Conservation (phyloP, 2,797 vertebrate species). For the Centropyge bicolor region DNA sequence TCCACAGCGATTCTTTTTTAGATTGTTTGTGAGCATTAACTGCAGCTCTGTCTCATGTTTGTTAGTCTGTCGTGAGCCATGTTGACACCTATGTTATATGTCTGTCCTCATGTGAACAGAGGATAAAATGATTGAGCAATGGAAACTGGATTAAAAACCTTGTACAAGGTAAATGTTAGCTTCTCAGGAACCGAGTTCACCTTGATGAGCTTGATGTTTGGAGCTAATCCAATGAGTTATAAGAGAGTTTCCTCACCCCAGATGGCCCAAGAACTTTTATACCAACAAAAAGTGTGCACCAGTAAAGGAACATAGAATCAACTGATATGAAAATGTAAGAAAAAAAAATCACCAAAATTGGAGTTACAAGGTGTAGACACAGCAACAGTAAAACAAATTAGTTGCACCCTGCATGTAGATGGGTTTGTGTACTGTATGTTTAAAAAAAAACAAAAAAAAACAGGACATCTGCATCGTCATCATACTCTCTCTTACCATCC, state of each 20-base stretch:
- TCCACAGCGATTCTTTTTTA: slow-evolving; percentile 31
- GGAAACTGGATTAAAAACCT: slow-evolving; percentile 39
- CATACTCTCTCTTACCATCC: slow-evolving; percentile 46
- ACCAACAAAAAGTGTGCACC: slow-evolving; percentile 25
- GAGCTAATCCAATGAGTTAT: slow-evolving; percentile 29
- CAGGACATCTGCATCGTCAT: slow-evolving; percentile 17
- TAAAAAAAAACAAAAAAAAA: slow-evolving; percentile 1
- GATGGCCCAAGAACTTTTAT: slow-evolving; percentile 12
- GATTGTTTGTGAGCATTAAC: slow-evolving; percentile 27
- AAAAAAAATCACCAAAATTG: slow-evolving; percentile 11
- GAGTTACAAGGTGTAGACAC: slow-evolving; percentile 45
- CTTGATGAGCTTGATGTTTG: slow-evolving; percentile 24
- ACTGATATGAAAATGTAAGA: slow-evolving; percentile 50
- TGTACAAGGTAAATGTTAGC: slow-evolving; percentile 38
- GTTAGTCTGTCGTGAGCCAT: slow-evolving; percentile 36
- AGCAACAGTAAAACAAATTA: slow-evolving; percentile 39
- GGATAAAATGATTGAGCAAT: slow-evolving; percentile 5
- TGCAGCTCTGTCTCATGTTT: slow-evolving; percentile 13
- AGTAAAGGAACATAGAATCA: slow-evolving; percentile 32
- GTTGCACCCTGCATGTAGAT: slow-evolving; percentile 31
- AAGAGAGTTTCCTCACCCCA: slow-evolving; percentile 10
- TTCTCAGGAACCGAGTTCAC: slow-evolving; percentile 30
- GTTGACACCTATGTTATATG: slow-evolving; percentile 20
- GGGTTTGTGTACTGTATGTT: slow-evolving; percentile 16
- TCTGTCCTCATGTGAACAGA: slow-evolving; percentile 12